phyloP scores from a whole-genome alignment of 2,888 invertebrate species.

The Caenorhabditis imperialis region DNA sequence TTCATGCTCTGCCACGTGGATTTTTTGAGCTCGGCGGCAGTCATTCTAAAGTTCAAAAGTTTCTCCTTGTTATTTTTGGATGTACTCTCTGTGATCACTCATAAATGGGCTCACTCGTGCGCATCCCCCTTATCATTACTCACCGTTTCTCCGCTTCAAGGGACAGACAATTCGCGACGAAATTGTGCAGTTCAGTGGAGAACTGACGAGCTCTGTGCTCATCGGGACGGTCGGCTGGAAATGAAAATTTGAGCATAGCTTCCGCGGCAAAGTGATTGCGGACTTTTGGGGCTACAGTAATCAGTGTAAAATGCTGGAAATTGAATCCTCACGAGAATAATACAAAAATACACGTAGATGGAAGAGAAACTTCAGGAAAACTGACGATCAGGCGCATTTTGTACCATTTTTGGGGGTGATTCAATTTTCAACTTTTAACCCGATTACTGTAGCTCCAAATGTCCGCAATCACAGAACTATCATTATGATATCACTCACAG shows the following conservation, averaged over 20 bases:
- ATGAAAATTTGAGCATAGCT: too few species aligned
- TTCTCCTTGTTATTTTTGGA: neutral
- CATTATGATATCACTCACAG: slow-evolving; percentile 24
- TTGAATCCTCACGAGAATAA: too few species aligned
- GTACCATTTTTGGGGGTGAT: too few species aligned
- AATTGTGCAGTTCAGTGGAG: slow-evolving; percentile 36
- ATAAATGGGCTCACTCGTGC: neutral
- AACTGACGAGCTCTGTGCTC: slow-evolving; percentile 32
- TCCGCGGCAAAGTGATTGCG: too few species aligned
- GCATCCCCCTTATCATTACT: neutral
- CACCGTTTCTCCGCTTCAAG: slow-evolving; percentile 15
- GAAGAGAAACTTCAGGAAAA: too few species aligned
- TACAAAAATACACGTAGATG: too few species aligned
- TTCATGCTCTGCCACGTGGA: slow-evolving; percentile 16
- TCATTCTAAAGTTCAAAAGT: slow-evolving; percentile 4
- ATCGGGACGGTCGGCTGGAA: slow-evolving; percentile 29
- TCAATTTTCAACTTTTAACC: too few species aligned
- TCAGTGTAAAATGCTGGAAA: too few species aligned
- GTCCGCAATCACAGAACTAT: too few species aligned
- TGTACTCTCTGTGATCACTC: neutral
- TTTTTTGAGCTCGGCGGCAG: slow-evolving; percentile 28
- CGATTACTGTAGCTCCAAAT: too few species aligned
- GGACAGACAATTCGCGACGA: slow-evolving; percentile 27
- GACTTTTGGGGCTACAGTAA: too few species aligned
- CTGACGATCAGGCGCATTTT: too few species aligned